A percentile compares a stretch with the other conserved stretches of the same genome.
phyloP scores from a whole-genome alignment of 2,797 vertebrate species.

The Sebastes variabilis region DNA sequence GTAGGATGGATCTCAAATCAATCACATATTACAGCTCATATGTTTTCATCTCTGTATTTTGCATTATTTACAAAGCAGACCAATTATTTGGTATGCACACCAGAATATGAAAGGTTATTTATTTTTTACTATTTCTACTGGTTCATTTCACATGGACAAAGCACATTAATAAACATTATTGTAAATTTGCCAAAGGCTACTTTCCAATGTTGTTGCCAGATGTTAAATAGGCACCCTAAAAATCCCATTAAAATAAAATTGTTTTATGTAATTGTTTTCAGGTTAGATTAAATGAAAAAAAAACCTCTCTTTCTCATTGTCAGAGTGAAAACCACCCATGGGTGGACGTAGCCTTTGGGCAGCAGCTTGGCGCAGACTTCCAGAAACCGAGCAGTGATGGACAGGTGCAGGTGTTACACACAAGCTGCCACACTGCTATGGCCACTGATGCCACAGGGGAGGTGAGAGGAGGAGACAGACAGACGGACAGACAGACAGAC shows the following conservation, averaged over 20 bases:
- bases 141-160: neutral
- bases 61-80: neutral
- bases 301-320: neutral
- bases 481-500: neutral
- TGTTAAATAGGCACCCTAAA: neutral
- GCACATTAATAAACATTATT: neutral
- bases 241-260: neutral
- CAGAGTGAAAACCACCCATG: slow-evolving; percentile 7
- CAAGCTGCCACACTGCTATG: slow-evolving; percentile 29
- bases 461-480: neutral
- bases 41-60: neutral
- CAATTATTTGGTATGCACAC: neutral
- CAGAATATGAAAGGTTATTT: slow-evolving; percentile 7
- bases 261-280: neutral
- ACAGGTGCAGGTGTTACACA: slow-evolving; percentile 49
- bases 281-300: neutral
- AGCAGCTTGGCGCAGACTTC: neutral
- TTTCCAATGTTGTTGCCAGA: neutral
- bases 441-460: slow-evolving; percentile 2
- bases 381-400: slow-evolving; percentile 39
- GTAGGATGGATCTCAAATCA: neutral
- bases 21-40: neutral
- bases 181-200: neutral
- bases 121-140: neutral
- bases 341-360: slow-evolving; percentile 21